Base-by-base conservation (phyloP, 1,140 invertebrate species). In the Drosophila sucinea region DNA sequence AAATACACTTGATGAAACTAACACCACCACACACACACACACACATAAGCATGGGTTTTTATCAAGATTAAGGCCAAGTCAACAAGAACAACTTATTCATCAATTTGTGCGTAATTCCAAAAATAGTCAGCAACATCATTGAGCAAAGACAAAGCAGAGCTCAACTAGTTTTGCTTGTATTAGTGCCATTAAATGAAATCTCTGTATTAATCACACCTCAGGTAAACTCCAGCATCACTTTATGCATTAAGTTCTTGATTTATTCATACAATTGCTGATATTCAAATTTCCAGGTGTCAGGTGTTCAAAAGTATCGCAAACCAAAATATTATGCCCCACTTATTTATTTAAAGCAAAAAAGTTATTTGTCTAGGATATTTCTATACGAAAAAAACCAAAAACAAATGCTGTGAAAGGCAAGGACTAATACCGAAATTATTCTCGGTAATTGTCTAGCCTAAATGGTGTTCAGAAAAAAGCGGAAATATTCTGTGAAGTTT, bases 51-150 rank as follows among this genome's bases (percentile, higher is more conserved):
- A 51, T 23, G 33, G 58, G 70, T 74, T 77, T 68, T 74, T 73
- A 78, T 78, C 76, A 78, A 71, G 76, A 78, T 78, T 75, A 75
- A 72, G 76, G 64, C 68, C 35, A 63, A 75, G 75, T 75, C 72
- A 73, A 77, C 64, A 64, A 77, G 61, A 57, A 61, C 47, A 70
- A 78, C 73, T 78, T 78, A 78, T 78, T 75, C 76, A 78, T 78
- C 76, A 78, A 78, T 78, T 78, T 78, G 76, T 75, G 67, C 57
- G 76, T 65, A 75, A 75, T 78, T 66, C 73, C 73, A 40, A 75
- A 78, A 75, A 71, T 78, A 78, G 73, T 71, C 76, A 44, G 64
- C 72, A 67, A 73, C 69, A 33, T 60, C 17, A 40, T 60, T 11
- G 57, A 58, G 51, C 67, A 74, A 17, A 74, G 1, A 74, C 62